phyloP scores from a whole-genome alignment of 2,888 invertebrate genomes.

The Acrobasis suavella region DNA sequence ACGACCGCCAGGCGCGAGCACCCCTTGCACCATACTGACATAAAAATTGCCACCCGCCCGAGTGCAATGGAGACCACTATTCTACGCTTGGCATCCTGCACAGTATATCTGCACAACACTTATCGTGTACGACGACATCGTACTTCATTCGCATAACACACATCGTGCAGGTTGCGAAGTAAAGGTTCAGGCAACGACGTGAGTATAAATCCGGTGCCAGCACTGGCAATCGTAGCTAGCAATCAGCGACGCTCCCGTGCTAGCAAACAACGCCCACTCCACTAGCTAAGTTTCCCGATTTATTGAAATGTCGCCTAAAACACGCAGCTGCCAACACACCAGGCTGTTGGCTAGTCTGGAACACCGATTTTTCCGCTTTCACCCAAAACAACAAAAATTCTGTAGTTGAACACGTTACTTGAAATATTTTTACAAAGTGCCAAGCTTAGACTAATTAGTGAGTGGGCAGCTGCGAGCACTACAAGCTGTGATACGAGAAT shows the following conservation, averaged over 20 bases:
- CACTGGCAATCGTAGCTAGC: constrained; percentile 1
- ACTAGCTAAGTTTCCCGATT: background rate
- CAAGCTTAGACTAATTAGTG: background rate
- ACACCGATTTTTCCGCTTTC: no score
- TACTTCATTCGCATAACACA: no score
- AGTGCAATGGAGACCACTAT: background rate
- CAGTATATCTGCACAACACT: background rate
- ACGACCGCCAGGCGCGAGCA: constrained; percentile 4
- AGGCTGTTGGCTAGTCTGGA: no score
- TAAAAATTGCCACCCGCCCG: background rate
- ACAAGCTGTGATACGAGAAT: constrained; percentile 12
- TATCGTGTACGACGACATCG: background rate
- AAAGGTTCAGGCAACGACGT: background rate
- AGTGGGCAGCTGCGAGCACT: constrained; percentile 11
- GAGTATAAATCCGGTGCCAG: background rate
- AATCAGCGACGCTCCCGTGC: constrained; percentile 7
- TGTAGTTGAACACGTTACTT: no score
- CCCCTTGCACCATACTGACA: background rate
- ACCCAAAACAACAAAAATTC: no score
- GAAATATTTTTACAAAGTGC: background rate
- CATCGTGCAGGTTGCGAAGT: no score
- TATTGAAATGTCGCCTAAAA: constrained; percentile 13
- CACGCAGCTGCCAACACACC: constrained; percentile 11
- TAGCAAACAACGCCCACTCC: constrained; percentile 10
- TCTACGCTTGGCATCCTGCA: background rate